Conservation (phyloP, 2,888 invertebrate species). For the Ischnus inquisitorius region DNA sequence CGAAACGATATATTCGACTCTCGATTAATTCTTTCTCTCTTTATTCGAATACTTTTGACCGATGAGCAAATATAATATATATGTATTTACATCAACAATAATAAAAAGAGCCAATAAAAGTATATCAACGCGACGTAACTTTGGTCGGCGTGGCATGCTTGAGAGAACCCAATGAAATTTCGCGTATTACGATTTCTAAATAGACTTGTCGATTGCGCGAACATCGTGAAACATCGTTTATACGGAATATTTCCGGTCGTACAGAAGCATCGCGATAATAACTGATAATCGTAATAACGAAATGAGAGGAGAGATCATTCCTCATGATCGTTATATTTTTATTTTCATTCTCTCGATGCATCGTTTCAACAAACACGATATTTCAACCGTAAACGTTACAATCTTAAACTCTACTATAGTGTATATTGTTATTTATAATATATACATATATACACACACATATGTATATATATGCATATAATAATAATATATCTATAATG, state of each 20-base stretch:
- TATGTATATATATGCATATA: slow-evolving; percentile 28
- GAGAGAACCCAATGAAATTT: slow-evolving; percentile 12
- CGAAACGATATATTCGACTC: not conserved
- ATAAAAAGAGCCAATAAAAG: slow-evolving; percentile 54
- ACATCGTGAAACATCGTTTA: not conserved
- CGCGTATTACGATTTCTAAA: slow-evolving; percentile 15
- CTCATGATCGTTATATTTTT: slow-evolving; percentile 30
- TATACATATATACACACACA: slow-evolving; percentile 29
- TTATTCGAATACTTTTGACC: slow-evolving; percentile 51
- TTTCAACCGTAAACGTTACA: slow-evolving; percentile 60
- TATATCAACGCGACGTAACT: not conserved
- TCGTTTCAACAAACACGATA: slow-evolving; percentile 61
- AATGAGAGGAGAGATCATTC: slow-evolving; percentile 22
- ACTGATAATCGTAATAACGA: slow-evolving; percentile 10
- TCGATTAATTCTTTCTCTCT: slow-evolving; percentile 33
- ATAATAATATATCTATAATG: slow-evolving; percentile 46
- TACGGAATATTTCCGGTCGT: slow-evolving; percentile 11
- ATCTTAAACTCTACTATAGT: slow-evolving; percentile 41
- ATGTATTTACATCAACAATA: slow-evolving; percentile 69
- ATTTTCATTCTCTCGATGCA: slow-evolving; percentile 26
- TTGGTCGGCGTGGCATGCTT: slow-evolving; percentile 19
- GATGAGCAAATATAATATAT: slow-evolving; percentile 64
- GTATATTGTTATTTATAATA: slow-evolving; percentile 55
- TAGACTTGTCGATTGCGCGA: slow-evolving; percentile 21
- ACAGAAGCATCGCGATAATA: slow-evolving; percentile 26